phyloP scores from a whole-genome alignment of 1,140 invertebrate species.

The Paralvinella palmiformis region DNA sequence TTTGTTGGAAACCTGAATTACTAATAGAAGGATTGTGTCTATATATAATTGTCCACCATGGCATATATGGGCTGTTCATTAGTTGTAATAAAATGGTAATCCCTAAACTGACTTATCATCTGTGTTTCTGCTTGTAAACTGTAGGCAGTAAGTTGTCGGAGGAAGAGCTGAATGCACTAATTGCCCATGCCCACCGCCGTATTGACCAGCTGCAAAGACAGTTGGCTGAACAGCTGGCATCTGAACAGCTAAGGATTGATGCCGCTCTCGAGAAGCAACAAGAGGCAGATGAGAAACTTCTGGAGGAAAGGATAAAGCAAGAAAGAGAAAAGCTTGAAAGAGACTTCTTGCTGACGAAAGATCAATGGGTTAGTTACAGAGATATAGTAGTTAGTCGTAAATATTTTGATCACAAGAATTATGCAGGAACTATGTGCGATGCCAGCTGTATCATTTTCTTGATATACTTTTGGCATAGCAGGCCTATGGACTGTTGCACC shows the following conservation, averaged over 20 bases:
- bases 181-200: conserved; percentile 54
- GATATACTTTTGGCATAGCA: too few species aligned
- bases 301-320: conserved; percentile 25
- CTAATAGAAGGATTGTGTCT: not conserved
- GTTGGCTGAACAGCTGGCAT: conserved; percentile 48
- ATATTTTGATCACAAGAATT: too few species aligned
- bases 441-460: too few species aligned
- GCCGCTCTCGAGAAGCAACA: conserved; percentile 38
- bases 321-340: conserved; percentile 31
- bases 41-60: not conserved
- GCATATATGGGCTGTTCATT: not conserved
- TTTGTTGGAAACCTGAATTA: not conserved
- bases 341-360: conserved; percentile 36
- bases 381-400: too few species aligned
- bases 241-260: conserved; percentile 37
- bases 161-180: conserved; percentile 54
- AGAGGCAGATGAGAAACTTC: conserved; percentile 35
- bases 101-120: not conserved
- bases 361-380: conserved; percentile 46
- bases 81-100: not conserved
- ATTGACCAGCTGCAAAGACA: conserved; percentile 54
- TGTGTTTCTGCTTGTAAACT: not conserved
- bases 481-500: too few species aligned
- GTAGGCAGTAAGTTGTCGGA: conserved; percentile 49
- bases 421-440: too few species aligned